Conservation (phyloP, 2,888 invertebrate species). For the Carpatolechia fugitivella region DNA sequence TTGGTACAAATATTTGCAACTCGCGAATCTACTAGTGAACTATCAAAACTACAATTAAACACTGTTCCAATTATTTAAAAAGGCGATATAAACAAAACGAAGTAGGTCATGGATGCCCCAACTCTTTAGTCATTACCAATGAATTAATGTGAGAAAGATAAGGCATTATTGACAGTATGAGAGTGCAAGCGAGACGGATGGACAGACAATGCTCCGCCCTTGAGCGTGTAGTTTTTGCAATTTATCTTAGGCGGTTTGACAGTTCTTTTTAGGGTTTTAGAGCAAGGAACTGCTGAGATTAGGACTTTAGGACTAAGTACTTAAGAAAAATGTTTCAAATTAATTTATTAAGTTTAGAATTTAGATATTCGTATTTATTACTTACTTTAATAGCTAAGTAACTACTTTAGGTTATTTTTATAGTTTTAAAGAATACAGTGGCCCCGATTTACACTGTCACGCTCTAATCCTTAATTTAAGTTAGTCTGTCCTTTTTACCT, state of each 20-base stretch:
- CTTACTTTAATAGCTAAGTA: too few relatives aligned
- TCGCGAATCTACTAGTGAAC: not conserved
- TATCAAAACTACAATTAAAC: not conserved
- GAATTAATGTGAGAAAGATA: slow-evolving; percentile 47
- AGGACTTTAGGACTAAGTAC: not conserved
- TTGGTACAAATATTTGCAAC: not conserved
- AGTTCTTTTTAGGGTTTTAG: not conserved
- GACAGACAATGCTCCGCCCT: slow-evolving; percentile 21
- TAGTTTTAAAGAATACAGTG: too few relatives aligned
- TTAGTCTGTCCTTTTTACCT: too few relatives aligned
- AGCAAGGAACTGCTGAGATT: slow-evolving; percentile 1
- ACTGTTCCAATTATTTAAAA: slow-evolving; percentile 9
- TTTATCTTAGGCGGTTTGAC: not conserved
- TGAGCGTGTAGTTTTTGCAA: slow-evolving; percentile 7
- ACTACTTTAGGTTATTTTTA: too few relatives aligned
- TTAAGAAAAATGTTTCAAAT: too few relatives aligned
- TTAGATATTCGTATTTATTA: too few relatives aligned
- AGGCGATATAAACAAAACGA: slow-evolving; percentile 17
- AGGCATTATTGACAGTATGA: slow-evolving; percentile 21
- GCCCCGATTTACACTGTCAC: too few relatives aligned
- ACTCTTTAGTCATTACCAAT: slow-evolving; percentile 38
- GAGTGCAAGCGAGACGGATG: slow-evolving; percentile 23
- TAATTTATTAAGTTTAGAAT: too few relatives aligned
- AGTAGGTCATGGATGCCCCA: slow-evolving; percentile 51
- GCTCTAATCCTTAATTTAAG: too few relatives aligned